A percentile compares a stretch with the other conserved stretches of the same genome.
These are phyloP conservation scores for Natrix natrix DNA, from an alignment of 2,797 vertebrate genomes.

Conservation along the genomic window DNA sequence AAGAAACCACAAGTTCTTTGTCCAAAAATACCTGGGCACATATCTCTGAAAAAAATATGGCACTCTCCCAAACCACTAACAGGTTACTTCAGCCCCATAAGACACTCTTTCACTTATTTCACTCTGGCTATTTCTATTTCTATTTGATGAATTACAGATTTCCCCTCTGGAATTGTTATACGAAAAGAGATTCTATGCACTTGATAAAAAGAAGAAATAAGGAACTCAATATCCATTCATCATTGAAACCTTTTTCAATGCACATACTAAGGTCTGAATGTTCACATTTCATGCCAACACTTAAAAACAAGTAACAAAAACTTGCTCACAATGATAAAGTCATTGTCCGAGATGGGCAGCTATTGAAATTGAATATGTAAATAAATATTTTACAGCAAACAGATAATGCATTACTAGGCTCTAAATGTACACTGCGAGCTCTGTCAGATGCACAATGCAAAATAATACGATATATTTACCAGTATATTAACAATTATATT, in stretches of 20 bases:
- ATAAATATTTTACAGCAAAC: background rate
- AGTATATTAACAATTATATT: background rate
- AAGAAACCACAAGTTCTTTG: background rate
- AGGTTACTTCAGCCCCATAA: background rate
- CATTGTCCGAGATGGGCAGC: background rate
- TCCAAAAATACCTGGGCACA: background rate
- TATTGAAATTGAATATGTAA: background rate
- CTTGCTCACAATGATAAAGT: background rate
- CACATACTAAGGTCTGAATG: background rate
- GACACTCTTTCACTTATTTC: background rate
- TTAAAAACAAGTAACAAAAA: background rate
- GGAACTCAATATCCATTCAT: background rate
- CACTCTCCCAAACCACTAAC: background rate
- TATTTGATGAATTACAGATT: background rate
- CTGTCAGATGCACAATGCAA: background rate
- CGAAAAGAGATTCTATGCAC: background rate
- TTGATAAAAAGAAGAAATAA: background rate
- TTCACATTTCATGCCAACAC: too few relatives aligned
- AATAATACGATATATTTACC: background rate
- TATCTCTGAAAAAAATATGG: background rate
- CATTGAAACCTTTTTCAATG: background rate
- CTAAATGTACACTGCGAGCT: background rate
- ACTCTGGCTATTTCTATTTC: background rate
- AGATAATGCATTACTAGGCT: background rate
- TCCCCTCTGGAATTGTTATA: background rate